Base-by-base conservation (phyloP, 2,888 invertebrate genomes). In the Prosapia bicincta region DNA sequence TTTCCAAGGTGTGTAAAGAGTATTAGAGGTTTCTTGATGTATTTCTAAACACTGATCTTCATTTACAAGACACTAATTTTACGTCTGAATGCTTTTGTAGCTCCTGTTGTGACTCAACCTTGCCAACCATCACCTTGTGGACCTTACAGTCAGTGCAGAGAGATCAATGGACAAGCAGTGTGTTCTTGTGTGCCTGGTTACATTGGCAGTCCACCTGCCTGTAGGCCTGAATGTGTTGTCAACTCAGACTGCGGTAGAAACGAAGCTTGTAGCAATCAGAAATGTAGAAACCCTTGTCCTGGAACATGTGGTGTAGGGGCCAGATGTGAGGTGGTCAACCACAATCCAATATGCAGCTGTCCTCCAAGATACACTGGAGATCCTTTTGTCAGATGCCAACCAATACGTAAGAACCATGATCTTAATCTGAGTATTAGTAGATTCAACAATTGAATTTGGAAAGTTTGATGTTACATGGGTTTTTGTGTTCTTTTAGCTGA, bases 251-350 rank as follows among this genome's bases (percentile, higher is more conserved):
- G 94, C 84, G 85, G 90, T 30, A 85, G 87, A 78, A 89, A 91
- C 82, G 87, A 89, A 83, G 92, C 93, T 0, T 93, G 93, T 81
- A 89, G 90, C 76, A 92, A 92, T 83, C 90, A 91, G 79, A 92
- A 92, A 85, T 94, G 94, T 83, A 88, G 88, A 76, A 90, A 94
- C 84, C 93, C 94, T 15, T 94, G 94, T 82, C 88, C 89, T 20
- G 93, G 92, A 32, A 87, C 91, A 24, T 94, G 94, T 83, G 94
- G 93, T 26, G 86, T 89, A 69, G 88, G 89, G 80, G 91, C 93
- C 7, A 87, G 88, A 80, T 94, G 94, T 82, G 89, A 90, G 83
- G 91, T 93, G 2, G 86, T 91, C 23, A 92, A 92, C 83, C 92
- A 94, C 81, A 90, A 90, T 82, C 92, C 93, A 2, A 90, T 91